phyloP scores from a whole-genome alignment of 2,113 vertebrate species.

The Semnornis frantzii region DNA sequence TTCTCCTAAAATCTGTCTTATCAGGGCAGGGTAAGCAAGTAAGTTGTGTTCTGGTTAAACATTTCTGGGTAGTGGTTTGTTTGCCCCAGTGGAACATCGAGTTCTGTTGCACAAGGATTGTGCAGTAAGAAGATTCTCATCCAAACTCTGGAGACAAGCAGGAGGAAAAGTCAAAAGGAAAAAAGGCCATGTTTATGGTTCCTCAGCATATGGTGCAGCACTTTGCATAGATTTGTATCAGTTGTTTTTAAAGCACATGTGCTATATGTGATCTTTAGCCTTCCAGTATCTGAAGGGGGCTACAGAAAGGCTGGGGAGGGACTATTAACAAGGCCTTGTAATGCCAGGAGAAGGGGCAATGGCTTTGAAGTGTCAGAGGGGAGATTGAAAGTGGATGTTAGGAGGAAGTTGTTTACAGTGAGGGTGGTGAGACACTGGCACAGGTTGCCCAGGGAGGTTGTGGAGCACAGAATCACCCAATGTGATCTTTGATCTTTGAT shows the following conservation, averaged over 20 bases:
- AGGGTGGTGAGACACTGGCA: no score
- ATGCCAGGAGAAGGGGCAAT: no score
- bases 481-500: no score
- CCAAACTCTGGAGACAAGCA: background rate
- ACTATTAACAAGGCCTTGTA: no score
- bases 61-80: background rate
- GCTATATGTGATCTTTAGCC: background rate
- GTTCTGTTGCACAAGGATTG: background rate
- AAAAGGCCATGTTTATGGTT: background rate
- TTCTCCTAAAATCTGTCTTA: background rate
- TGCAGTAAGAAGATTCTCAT: background rate
- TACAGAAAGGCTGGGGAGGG: no score
- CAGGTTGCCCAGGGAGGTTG: no score
- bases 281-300: no score
- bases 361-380: no score
- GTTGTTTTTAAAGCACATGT: background rate
- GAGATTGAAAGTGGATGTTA: no score
- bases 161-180: background rate
- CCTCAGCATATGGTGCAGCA: background rate
- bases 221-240: background rate
- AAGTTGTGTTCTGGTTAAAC: background rate
- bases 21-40: background rate
- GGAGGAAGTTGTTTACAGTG: no score
- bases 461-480: no score
- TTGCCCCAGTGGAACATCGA: background rate